Evolutionary conservation across 1,140 invertebrate species (phyloP).

Genomic region (Pachyrhynchus sulphureomaculatus): DNA sequence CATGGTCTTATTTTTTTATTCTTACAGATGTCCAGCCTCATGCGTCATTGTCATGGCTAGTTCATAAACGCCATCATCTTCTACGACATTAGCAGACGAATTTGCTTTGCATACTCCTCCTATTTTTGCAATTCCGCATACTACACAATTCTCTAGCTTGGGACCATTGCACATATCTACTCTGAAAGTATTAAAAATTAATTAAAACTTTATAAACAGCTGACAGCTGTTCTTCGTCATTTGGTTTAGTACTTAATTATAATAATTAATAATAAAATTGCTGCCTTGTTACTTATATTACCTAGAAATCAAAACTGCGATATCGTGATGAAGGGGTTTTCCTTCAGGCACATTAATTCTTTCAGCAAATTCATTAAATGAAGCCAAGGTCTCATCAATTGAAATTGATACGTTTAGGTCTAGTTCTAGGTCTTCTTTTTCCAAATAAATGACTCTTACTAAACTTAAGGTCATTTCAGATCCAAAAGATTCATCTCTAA

Average conservation of each 20-base stretch:
- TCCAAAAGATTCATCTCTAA: conserved; percentile 6
- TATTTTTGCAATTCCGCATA: conserved; percentile 3
- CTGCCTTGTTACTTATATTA: neutral
- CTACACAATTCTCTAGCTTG: conserved; percentile 1
- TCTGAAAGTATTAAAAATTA: no score
- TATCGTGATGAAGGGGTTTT: conserved; percentile 1
- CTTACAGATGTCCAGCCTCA: conserved; percentile 5
- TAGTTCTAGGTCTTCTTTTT: conserved; percentile 3
- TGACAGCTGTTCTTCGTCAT: no score
- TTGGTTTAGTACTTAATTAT: no score
- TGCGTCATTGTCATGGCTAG: conserved; percentile 7
- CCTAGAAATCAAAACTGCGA: conserved; percentile 4
- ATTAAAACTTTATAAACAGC: no score
- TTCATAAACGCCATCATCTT: conserved; percentile 8
- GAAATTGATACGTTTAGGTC: conserved; percentile 1
- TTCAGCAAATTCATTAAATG: conserved; percentile 7
- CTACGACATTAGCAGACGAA: conserved; percentile 1
- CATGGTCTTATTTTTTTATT: neutral
- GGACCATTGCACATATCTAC: conserved; percentile 9
- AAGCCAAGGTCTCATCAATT: conserved; percentile 3
- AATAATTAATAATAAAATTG: no score
- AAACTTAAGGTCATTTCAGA: conserved; percentile 7
- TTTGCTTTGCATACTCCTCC: conserved; percentile 1
- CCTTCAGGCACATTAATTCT: conserved; percentile 4
- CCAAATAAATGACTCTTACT: conserved; percentile 9